Conservation (phyloP, 2,797 vertebrate species). For the Neosalanx taihuensis region DNA sequence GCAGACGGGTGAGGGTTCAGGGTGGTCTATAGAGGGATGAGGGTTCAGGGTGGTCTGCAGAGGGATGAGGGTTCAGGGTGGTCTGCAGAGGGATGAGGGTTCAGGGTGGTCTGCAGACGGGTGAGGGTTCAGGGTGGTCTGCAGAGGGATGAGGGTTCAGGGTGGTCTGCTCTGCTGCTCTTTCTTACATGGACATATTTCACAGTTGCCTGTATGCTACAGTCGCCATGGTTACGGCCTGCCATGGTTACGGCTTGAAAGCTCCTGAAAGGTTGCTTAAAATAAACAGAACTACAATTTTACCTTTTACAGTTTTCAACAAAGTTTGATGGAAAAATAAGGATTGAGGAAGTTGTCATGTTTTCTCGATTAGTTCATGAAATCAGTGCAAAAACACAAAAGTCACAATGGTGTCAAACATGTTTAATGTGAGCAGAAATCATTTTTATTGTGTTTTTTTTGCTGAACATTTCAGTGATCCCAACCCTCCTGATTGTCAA, state of each 20-base stretch:
- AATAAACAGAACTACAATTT: conserved; percentile 29
- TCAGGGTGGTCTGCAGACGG: too few relatives aligned
- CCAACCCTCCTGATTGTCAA: conserved; percentile 41
- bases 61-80: too few relatives aligned
- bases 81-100: too few relatives aligned
- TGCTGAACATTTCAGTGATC: conserved; percentile 28
- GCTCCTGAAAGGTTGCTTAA: conserved; percentile 25
- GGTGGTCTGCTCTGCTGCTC: background rate
- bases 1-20: too few relatives aligned
- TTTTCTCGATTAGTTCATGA: conserved; percentile 70
- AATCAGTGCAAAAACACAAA: conserved; percentile 62
- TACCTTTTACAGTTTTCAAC: conserved; percentile 35
- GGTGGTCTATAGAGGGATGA: too few relatives aligned
- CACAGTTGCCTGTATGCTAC: conserved; percentile 34
- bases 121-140: too few relatives aligned
- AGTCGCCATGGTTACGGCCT: conserved; percentile 31
- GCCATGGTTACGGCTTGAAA: conserved; percentile 34
- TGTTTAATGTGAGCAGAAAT: conserved; percentile 67
- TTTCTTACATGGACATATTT: conserved; percentile 31
- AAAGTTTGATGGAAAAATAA: conserved; percentile 26
- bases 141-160: too few relatives aligned
- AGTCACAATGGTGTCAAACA: conserved; percentile 63
- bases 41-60: too few relatives aligned
- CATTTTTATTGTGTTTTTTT: conserved; percentile 48
- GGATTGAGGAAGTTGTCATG: conserved; percentile 68